Evolutionary conservation across 23 tunicate species (phyloP).

Genomic region (Trididemnum nubilum): DNA sequence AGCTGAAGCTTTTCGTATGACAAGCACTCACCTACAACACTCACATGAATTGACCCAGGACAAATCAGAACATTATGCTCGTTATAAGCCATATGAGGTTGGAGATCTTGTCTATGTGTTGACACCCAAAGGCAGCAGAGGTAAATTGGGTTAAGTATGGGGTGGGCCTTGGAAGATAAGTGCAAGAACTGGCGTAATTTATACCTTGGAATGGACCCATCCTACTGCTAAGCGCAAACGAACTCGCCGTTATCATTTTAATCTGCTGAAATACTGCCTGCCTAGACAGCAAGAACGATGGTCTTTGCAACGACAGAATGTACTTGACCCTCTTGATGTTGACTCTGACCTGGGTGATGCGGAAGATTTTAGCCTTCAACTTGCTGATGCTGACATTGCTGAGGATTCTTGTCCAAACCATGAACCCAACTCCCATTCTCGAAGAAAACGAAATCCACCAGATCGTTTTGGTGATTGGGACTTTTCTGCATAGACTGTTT

Average conservation of each 20-base stretch:
- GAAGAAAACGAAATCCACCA: too few relatives aligned
- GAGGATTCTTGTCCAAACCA: too few relatives aligned
- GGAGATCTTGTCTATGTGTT: neutral
- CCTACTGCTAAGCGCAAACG: neutral
- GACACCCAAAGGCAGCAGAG: neutral
- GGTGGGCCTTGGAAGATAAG: neutral
- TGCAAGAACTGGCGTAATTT: neutral
- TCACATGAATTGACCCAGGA: neutral
- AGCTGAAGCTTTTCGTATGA: neutral
- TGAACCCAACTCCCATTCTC: too few relatives aligned
- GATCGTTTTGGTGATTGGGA: too few relatives aligned
- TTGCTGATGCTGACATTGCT: too few relatives aligned
- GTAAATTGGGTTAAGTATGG: neutral
- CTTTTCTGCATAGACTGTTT: too few relatives aligned
- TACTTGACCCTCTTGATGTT: too few relatives aligned
- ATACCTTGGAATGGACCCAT: neutral
- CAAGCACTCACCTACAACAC: neutral
- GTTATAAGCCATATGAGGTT: neutral
- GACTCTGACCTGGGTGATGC: too few relatives aligned
- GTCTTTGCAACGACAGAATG: too few relatives aligned
- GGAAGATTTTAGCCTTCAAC: too few relatives aligned
- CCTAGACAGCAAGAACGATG: neutral
- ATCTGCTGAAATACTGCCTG: conserved; percentile 2
- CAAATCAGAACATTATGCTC: neutral
- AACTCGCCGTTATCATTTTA: neutral